Evolutionary conservation across 2,888 invertebrate species (phyloP), one percentile per base, ranked within the genome.

Genomic region (Apotomis turbidana): DNA sequence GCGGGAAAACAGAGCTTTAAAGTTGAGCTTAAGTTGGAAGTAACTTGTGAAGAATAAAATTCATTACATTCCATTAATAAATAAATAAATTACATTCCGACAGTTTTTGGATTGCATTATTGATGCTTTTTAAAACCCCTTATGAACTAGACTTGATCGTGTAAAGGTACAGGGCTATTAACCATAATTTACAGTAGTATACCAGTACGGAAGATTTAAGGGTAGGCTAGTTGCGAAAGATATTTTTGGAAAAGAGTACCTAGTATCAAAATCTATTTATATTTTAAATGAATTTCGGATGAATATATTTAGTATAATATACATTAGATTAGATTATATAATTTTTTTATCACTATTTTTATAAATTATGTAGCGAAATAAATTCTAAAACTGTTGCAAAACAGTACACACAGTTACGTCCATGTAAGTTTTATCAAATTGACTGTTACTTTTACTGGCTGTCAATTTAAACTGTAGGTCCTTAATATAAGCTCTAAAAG

Each of bases 351-450:
- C 49, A 49, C 49, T 49, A 49, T 55, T 44, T 27, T 0, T n/a
- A 54, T 13, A 54, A 54, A 54, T 54, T 36, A 15, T 68, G 49
- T 49, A 49, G 49, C 49, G 49, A 49, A 49, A 49, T 49, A 10
- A 9, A 10, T 49, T 49, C 49, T 49, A 49, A 49, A 49, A 49
- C 49, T 49, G 49, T 49, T 49, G 9, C 9, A 49, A 49, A 10
- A 49, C 49, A 49, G 9, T 49, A 49, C 5, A 41, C 5, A 41
- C 49, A 6, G 6, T 3, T 8, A 49, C 49, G 49, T 9, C 49
- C 9, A 49, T 49, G 6, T 49, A 49, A 9, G 49, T 49, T 49
- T 49, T 49, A 49, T 49, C 49, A 8, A 49, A 49, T 49, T 6
- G 49, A 49, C 49, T 49, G 49, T 49, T 10, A 27, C 9, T 10